Conservation (phyloP, 2,888 invertebrate genomes). For the Lomographa bimaculata region DNA sequence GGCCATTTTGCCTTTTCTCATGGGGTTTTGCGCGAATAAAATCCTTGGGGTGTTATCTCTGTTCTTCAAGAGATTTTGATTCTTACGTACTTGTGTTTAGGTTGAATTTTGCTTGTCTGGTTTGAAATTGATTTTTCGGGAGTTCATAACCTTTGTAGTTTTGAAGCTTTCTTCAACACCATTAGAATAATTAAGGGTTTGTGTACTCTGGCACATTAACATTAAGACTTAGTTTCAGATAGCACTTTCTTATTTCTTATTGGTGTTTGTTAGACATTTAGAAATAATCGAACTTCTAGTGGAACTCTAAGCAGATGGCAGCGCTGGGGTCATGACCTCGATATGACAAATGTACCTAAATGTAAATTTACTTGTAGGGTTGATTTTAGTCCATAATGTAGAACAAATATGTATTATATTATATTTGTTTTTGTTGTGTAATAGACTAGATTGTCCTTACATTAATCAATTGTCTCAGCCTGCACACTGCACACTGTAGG, state of each 20-base stretch:
- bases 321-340: slow-evolving; percentile 3
- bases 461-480: too few relatives aligned
- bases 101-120: slow-evolving; percentile 15
- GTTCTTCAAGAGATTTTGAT: slow-evolving; percentile 15
- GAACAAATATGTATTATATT: too few relatives aligned
- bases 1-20: slow-evolving; percentile 66
- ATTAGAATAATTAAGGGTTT: neutral
- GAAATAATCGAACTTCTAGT: too few relatives aligned
- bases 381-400: neutral
- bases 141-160: slow-evolving; percentile 8
- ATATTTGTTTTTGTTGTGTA: too few relatives aligned
- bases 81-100: slow-evolving; percentile 18
- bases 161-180: neutral
- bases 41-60: slow-evolving; percentile 31
- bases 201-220: too few relatives aligned
- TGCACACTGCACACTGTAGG: too few relatives aligned
- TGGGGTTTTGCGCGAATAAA: slow-evolving; percentile 53
- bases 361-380: neutral
- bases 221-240: too few relatives aligned
- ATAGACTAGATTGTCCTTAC: too few relatives aligned
- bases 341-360: too few relatives aligned
- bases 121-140: slow-evolving; percentile 8
- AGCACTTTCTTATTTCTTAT: too few relatives aligned
- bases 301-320: too few relatives aligned
- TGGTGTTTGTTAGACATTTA: too few relatives aligned